phyloP scores from a whole-genome alignment of 92 coral and sea anemone species.

The Isaurus tuberculatus region DNA sequence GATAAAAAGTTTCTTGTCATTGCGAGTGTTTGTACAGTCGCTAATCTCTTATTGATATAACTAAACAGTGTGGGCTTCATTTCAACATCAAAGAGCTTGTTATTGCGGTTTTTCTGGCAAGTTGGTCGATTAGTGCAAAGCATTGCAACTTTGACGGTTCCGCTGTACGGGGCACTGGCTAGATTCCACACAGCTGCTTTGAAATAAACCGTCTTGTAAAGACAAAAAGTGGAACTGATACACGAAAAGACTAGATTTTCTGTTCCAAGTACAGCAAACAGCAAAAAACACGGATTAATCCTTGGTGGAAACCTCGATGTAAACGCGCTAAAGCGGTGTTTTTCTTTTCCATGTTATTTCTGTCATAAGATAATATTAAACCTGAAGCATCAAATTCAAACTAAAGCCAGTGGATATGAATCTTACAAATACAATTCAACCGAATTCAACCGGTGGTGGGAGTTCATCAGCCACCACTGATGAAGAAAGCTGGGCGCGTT shows the following conservation, averaged over 20 bases:
- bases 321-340: neutral
- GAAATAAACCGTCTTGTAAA: neutral
- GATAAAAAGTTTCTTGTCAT: slow-evolving; percentile 23
- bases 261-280: neutral
- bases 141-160: neutral
- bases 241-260: neutral
- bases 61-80: slow-evolving; percentile 6
- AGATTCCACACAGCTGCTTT: slow-evolving; percentile 39
- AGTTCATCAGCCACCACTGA: neutral
- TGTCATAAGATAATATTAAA: neutral
- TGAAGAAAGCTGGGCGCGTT: neutral
- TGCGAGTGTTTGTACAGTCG: slow-evolving; percentile 22
- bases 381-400: neutral
- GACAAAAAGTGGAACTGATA: neutral
- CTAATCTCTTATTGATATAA: slow-evolving; percentile 14
- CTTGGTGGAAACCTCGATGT: neutral
- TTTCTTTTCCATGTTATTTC: neutral
- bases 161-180: slow-evolving; percentile 16
- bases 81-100: slow-evolving; percentile 1
- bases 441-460: neutral
- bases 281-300: neutral
- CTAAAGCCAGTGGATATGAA: neutral
- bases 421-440: neutral
- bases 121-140: slow-evolving; percentile 19
- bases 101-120: slow-evolving; percentile 14